Base-by-base conservation (phyloP, 2,113 vertebrate genomes). In the Cryptotis parvus region DNA sequence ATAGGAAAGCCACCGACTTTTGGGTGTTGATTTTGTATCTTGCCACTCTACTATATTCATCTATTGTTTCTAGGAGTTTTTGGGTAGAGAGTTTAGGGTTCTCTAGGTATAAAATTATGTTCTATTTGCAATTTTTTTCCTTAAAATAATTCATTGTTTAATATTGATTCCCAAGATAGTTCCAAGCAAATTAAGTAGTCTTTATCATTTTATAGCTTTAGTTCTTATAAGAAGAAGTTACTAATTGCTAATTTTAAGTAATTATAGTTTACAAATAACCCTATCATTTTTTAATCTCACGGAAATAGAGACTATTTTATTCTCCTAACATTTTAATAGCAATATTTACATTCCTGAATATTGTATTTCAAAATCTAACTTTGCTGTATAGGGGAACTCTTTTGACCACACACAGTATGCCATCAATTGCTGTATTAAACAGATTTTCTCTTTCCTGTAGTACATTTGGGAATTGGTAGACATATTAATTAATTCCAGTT, bases 401-500 rank as follows among this genome's bases (percentile, higher is more conserved):
- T 90, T 94, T 97, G 97, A 97, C 97, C 97, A 97, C 96, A 97
- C 96, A 91, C 87, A 95, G 94, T 94, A 97, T 96, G 95, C 95
- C 96, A 97, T 94, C 97, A 96, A 96, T 98, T 97, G 94, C 96
- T 97, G 83, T 95, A 96, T 97, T 97, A 97, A 97, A 95, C 89
- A 97, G 96, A 97, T 98, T 97, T 97, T 97, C 93, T 96, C 93
- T 96, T 98, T 97, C 97, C 97, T 96, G 93, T 95, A 90, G 92
- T 95, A 84, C 97, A 90, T 93, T 97, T 97, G 97, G 97, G 97
- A 97, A 97, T 98, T 97, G 96, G 94, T 95, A 97, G 97, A 96
- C 95, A 73, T 97, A 97, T 98, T 98, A 97, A 98, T 98, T 98
- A 98, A 97, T 93, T 98, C 96, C 87, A 96, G 96, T 94, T 97